phyloP scores from a whole-genome alignment of 2,113 vertebrate species.

The Hirundichthys speculiger region DNA sequence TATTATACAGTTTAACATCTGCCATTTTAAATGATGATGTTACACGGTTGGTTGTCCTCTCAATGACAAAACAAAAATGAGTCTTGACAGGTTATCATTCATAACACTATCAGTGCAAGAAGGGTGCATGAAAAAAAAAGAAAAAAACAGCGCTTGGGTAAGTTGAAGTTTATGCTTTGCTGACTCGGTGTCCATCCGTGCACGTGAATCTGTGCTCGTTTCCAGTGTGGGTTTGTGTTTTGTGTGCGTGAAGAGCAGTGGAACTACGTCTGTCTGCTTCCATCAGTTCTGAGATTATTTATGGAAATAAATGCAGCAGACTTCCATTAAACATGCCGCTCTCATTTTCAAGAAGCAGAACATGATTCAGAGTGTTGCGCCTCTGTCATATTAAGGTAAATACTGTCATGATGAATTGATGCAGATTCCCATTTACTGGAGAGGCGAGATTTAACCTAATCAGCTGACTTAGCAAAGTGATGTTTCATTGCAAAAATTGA shows the following conservation, averaged over 20 bases:
- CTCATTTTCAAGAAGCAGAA: slow-evolving; percentile 28
- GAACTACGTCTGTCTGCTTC: not conserved
- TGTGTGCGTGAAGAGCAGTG: not conserved
- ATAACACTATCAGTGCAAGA: not conserved
- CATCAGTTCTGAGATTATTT: slow-evolving; percentile 27
- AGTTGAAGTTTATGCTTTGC: not conserved
- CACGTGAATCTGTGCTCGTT: not conserved
- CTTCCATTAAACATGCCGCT: slow-evolving; percentile 31
- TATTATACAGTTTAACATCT: too few species aligned
- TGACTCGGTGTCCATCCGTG: not conserved
- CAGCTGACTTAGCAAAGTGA: slow-evolving; percentile 40
- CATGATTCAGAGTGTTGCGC: slow-evolving; percentile 19
- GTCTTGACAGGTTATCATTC: too few species aligned
- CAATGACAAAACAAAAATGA: too few species aligned
- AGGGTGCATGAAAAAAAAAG: not conserved
- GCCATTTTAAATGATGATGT: too few species aligned
- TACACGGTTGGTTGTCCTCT: too few species aligned
- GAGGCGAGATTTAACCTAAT: slow-evolving; percentile 33
- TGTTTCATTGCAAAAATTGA: slow-evolving; percentile 24
- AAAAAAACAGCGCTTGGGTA: slow-evolving; percentile 3
- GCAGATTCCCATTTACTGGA: slow-evolving; percentile 13
- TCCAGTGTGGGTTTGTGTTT: not conserved
- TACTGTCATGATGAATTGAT: slow-evolving; percentile 41
- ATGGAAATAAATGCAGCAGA: slow-evolving; percentile 57
- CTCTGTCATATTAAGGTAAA: slow-evolving; percentile 35